Conservation (phyloP, 2,113 vertebrate species). For the Eubucco bourcierii region DNA sequence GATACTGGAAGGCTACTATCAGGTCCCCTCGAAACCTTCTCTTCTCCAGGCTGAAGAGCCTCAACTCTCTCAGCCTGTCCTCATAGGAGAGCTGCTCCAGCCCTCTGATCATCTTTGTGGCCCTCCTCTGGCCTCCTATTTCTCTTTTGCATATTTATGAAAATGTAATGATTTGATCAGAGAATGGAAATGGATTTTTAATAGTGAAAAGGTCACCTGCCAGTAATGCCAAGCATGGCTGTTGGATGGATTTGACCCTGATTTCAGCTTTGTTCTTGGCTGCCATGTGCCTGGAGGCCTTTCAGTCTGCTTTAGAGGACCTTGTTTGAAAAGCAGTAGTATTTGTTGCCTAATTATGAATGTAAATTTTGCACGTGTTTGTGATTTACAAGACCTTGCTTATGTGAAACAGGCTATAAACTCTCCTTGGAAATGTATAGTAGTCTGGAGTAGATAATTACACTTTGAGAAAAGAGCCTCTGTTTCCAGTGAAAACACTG, state of each 20-base stretch:
- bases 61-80: too few relatives aligned
- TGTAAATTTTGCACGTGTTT: slow-evolving; percentile 62
- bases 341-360: slow-evolving; percentile 47
- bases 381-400: slow-evolving; percentile 44
- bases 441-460: slow-evolving; percentile 49
- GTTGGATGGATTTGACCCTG: slow-evolving; percentile 18
- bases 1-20: too few relatives aligned
- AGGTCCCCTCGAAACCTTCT: too few relatives aligned
- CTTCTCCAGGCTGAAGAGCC: too few relatives aligned
- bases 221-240: slow-evolving; percentile 1
- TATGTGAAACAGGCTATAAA: slow-evolving; percentile 40
- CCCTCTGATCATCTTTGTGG: too few relatives aligned
- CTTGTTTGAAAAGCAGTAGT: slow-evolving; percentile 28
- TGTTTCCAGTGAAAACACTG: slow-evolving; percentile 62
- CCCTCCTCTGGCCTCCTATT: too few relatives aligned
- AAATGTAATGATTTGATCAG: background rate
- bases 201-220: background rate
- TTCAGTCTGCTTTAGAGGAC: slow-evolving; percentile 44
- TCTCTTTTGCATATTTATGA: background rate
- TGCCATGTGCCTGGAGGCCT: slow-evolving; percentile 58
- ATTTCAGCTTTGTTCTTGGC: slow-evolving; percentile 27
- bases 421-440: slow-evolving; percentile 29
- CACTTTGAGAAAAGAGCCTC: slow-evolving; percentile 56
- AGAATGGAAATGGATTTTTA: slow-evolving; percentile 7
- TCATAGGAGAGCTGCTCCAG: too few relatives aligned